Evolutionary conservation across 2,888 invertebrate genomes (phyloP).

Genomic region (Cremastobaeus sp.): DNA sequence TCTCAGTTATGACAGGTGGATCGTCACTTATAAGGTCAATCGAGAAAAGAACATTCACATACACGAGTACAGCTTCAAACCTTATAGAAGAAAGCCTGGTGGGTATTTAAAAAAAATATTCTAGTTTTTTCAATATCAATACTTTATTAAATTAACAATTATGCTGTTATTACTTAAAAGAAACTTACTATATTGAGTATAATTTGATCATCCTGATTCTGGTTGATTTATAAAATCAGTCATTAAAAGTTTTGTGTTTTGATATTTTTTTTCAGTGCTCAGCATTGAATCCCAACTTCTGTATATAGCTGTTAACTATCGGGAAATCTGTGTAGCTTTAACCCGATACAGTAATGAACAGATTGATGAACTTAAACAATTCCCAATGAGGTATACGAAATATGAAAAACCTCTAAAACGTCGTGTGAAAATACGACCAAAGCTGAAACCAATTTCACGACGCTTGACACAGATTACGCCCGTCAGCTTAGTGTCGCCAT

Average conservation of each 20-base stretch:
- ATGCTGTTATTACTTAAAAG: conserved; percentile 21
- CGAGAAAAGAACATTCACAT: conserved; percentile 70
- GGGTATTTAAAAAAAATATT: too few species aligned
- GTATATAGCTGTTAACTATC: conserved; percentile 78
- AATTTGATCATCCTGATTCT: too few species aligned
- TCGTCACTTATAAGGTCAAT: conserved; percentile 72
- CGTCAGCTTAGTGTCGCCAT: background rate
- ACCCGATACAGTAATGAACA: conserved; percentile 78
- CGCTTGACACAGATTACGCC: background rate
- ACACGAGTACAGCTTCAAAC: conserved; percentile 73
- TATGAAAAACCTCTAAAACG: conserved; percentile 61
- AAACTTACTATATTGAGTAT: too few species aligned
- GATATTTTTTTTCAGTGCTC: conserved; percentile 66
- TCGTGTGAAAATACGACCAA: conserved; percentile 48
- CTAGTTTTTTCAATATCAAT: too few species aligned
- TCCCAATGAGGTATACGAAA: conserved; percentile 65
- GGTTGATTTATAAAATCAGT: too few species aligned
- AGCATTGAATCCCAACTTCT: conserved; percentile 78
- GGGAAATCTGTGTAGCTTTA: conserved; percentile 79
- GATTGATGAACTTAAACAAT: conserved; percentile 75
- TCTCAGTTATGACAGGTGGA: conserved; percentile 70
- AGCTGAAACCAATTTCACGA: conserved; percentile 61
- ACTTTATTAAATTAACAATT: too few species aligned
- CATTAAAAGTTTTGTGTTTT: too few species aligned
- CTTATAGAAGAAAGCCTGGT: conserved; percentile 72